Evolutionary conservation across 2,888 invertebrate species (phyloP), one percentile per base, ranked within the genome.

Genomic region (Nipponacmea schrenckii): DNA sequence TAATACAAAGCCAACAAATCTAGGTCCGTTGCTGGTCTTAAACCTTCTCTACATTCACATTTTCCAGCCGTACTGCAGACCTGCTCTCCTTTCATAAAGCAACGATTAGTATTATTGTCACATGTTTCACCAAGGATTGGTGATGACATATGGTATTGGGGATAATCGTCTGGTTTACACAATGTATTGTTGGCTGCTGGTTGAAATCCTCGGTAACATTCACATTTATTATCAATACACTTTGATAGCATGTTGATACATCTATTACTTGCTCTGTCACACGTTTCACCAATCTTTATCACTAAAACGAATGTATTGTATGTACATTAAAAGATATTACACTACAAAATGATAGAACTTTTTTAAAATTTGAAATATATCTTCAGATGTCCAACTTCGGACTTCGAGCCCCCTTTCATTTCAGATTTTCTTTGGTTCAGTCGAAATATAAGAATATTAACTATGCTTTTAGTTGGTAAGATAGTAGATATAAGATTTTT

Each of bases 61-160:
- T 24, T 14, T 1, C 1, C 12, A 7, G 56, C n/a, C 2, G 12
- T 15, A 24, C 56, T 14, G 14, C 56, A 56, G 24, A 56, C 8
- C 56, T 56, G 56, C 20, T 56, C 56, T 56, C 24, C 20, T 56
- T 56, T 56, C 56, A 56, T 56, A 56, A 56, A 12, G 24, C 56
- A 56, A 2, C 56, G 10, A 3, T 56, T 56, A 14, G 2, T 7
- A 12, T 15, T 2, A 24, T 8, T 3, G 24, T 56, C 14, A 56
- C 56, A 56, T 1, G 0, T 14, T 14, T 56, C 20, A 10, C 56
- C 56, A 10, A 56, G 56, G 8, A 24, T 24, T 56, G 56, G 56
- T 56, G 24, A 20, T 56, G 24, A 2, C 12, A 56, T 24, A 39
- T 10, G 8, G 56, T 56, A 56, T 5, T 20, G 14, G 3, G 20